These are phyloP conservation scores for Synergus japonicus DNA, from an alignment of 2,888 invertebrate species.

Conservation along the genomic window DNA sequence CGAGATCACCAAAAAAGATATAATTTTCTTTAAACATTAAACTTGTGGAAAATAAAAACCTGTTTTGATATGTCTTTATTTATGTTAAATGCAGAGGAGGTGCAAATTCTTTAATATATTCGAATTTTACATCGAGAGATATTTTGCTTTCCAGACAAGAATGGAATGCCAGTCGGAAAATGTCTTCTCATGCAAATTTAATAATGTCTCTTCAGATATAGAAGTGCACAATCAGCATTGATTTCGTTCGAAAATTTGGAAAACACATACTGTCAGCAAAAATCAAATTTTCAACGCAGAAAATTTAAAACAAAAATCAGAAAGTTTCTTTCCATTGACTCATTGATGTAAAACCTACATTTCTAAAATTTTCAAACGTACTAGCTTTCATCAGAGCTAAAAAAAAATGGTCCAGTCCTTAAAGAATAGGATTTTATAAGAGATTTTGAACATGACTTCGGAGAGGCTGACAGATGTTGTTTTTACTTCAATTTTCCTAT, in stretches of 20 bases:
- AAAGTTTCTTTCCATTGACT: neutral
- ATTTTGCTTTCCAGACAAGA: conserved; percentile 3
- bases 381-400: neutral
- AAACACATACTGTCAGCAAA: neutral
- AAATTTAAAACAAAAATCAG: neutral
- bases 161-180: conserved; percentile 54
- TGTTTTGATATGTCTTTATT: neutral
- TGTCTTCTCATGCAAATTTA: conserved; percentile 46
- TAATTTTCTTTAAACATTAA: neutral
- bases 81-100: neutral
- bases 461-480: conserved; percentile 13
- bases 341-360: neutral
- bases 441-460: conserved; percentile 24
- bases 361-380: neutral
- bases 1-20: neutral
- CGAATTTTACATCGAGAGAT: neutral
- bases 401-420: neutral
- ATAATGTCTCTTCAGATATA: conserved; percentile 45
- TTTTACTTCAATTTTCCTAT: conserved; percentile 31
- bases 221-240: conserved; percentile 44
- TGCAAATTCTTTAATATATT: neutral
- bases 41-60: neutral
- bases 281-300: neutral
- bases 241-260: neutral
- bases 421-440: neutral